phyloP scores from a whole-genome alignment of 2,113 vertebrate genomes.

The Zosterops pallidus region DNA sequence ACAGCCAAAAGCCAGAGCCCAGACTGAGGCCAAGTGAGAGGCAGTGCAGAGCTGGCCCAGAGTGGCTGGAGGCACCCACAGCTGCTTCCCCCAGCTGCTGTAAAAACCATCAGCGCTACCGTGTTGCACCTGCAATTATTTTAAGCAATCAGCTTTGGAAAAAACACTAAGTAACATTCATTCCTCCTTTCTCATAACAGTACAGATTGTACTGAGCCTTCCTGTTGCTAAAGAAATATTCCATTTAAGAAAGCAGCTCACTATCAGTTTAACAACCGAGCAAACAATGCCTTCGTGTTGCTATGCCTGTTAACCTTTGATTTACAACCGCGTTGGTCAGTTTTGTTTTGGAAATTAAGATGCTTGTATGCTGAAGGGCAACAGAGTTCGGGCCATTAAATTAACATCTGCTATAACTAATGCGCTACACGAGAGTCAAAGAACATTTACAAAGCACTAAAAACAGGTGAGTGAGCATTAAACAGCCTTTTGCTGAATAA shows the following conservation, averaged over 20 bases:
- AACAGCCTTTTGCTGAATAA: neutral
- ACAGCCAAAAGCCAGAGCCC: neutral
- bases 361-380: neutral
- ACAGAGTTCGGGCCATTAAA: constrained; percentile 29
- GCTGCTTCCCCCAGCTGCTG: neutral
- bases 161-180: neutral
- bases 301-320: constrained; percentile 39
- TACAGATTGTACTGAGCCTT: constrained; percentile 5
- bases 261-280: neutral
- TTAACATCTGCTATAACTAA: constrained; percentile 44
- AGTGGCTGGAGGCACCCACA: neutral
- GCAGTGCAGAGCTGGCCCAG: rapidly evolving
- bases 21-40: neutral
- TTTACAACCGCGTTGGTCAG: neutral
- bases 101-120: neutral
- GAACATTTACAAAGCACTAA: neutral
- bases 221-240: constrained; percentile 6
- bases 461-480: neutral
- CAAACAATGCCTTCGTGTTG: constrained; percentile 17
- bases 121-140: neutral
- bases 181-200: constrained; percentile 2
- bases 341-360: constrained; percentile 22
- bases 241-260: neutral
- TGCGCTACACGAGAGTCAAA: neutral
- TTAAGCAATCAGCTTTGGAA: neutral